Evolutionary conservation across 2,113 vertebrate species (phyloP).

Genomic region (Poeciliopsis occidentalis): DNA sequence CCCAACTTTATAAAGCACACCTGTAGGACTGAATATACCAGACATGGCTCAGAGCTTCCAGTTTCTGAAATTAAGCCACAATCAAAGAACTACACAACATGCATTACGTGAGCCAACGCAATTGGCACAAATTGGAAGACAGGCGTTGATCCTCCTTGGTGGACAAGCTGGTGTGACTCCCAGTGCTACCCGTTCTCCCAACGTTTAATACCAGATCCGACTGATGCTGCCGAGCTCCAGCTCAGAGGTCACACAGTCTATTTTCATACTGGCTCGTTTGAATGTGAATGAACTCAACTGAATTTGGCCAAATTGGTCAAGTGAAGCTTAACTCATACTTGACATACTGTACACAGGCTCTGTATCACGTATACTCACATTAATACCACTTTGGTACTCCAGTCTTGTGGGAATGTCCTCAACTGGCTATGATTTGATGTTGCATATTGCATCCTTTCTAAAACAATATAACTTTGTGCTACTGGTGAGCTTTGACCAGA

Average conservation of each 20-base stretch:
- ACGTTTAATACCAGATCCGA: conserved; percentile 6
- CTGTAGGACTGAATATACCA: conserved; percentile 22
- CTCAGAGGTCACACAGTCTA: conserved; percentile 52
- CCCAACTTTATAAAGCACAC: conserved; percentile 1
- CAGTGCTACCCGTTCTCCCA: conserved; percentile 10
- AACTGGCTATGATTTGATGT: conserved; percentile 54
- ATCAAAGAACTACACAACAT: conserved; percentile 28
- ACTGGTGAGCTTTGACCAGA: conserved; percentile 55
- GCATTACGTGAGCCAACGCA: conserved; percentile 50
- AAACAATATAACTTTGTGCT: conserved; percentile 41
- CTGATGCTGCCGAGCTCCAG: conserved; percentile 17
- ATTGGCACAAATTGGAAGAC: conserved; percentile 50
- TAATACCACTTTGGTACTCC: conserved; percentile 41
- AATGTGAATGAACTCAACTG: conserved; percentile 67
- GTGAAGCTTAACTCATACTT: conserved; percentile 65
- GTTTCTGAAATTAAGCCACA: conserved; percentile 18
- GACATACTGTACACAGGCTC: conserved; percentile 40
- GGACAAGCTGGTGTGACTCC: conserved; percentile 15
- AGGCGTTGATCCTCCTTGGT: conserved; percentile 20
- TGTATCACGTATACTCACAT: conserved; percentile 23
- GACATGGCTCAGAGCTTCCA: conserved; percentile 3
- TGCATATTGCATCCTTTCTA: conserved; percentile 51
- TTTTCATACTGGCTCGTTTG: conserved; percentile 66
- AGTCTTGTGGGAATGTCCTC: conserved; percentile 49
- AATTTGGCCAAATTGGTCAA: conserved; percentile 73